These are phyloP conservation scores for Melolontha melolontha DNA, from an alignment of 2,888 invertebrate genomes.

Conservation along the genomic window DNA sequence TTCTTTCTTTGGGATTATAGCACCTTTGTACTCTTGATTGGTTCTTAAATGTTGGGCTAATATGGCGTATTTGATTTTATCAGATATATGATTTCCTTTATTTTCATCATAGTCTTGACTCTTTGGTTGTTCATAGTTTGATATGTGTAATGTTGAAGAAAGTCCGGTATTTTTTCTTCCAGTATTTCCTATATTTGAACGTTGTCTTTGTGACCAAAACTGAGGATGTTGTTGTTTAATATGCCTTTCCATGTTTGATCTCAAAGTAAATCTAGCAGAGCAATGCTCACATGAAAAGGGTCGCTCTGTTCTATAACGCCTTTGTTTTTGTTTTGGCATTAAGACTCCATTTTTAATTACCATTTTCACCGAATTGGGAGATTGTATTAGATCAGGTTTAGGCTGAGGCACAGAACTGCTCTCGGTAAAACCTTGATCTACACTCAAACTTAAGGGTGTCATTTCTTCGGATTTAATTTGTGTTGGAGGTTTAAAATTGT, in stretches of 20 bases:
- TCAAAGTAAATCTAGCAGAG: conserved; percentile 87
- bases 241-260: conserved; percentile 96
- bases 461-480: conserved; percentile 65
- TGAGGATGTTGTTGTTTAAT: conserved; percentile 95
- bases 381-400: conserved; percentile 68
- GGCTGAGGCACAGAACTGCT: conserved; percentile 58
- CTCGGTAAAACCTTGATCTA: conserved; percentile 54
- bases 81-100: conserved; percentile 67
- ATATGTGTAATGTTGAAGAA: conserved; percentile 54
- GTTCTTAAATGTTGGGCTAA: conserved; percentile 79
- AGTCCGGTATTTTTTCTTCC: conserved; percentile 64
- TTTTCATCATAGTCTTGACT: conserved; percentile 56
- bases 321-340: conserved; percentile 92
- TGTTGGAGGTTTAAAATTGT: conserved; percentile 19
- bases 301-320: conserved; percentile 89
- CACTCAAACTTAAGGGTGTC: conserved; percentile 66
- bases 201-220: conserved; percentile 85
- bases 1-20: conserved; percentile 67
- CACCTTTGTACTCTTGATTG: conserved; percentile 53
- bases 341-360: conserved; percentile 90
- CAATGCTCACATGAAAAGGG: conserved; percentile 93
- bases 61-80: conserved; percentile 81
- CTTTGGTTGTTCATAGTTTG: conserved; percentile 60
- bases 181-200: conserved; percentile 69
- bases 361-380: conserved; percentile 83